Base-by-base conservation (phyloP, 2,113 vertebrate species). In the Lasiurus cinereus region DNA sequence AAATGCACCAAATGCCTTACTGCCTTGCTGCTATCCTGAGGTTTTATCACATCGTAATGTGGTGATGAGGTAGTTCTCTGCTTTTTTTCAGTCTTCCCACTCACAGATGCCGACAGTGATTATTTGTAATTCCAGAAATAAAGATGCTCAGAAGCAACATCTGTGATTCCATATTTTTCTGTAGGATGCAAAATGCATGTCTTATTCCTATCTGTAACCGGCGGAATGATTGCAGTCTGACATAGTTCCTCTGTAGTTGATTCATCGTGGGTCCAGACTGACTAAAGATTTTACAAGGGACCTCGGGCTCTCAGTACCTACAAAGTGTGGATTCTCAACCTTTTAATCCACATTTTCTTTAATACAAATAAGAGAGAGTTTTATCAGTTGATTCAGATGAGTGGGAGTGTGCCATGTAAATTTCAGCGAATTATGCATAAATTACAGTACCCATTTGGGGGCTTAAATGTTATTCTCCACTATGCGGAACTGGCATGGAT, bases 281-380 rank as follows among this genome's bases (percentile, higher is more conserved):
- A 96, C 87, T 93, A 96, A 92, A 94, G 95, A 90, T 78, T 94
- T 95, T 86, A 93, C 96, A 96, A 94, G 31, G 80, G 77, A 84
- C 82, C 90, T 88, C 36, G 0, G 6, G 66, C 85, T 86, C 80
- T 91, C 4, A 0, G 22, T 76, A 80, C 91, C 96, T 97, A 56
- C 67, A 14, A 0, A 95, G 39, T 83, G 80, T 96, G 89, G 96
- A 96, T 93, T 94, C 94, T 88, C 36, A n/a, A 93, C 97, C 95
- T 97, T 95, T 97, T 97, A 96, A 97, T 97, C 92, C 95, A 94
- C 97, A 96, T 97, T 96, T 97, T 96, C 74, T 96, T 97, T 97
- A 97, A 97, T 98, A 96, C 96, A 97, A 98, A 98, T 98, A 98
- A 97, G 97, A 96, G 95, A 89, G 96, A 93, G 92, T 96, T 97